Conservation (phyloP, 2,888 invertebrate species). For the Colletes collaris region DNA sequence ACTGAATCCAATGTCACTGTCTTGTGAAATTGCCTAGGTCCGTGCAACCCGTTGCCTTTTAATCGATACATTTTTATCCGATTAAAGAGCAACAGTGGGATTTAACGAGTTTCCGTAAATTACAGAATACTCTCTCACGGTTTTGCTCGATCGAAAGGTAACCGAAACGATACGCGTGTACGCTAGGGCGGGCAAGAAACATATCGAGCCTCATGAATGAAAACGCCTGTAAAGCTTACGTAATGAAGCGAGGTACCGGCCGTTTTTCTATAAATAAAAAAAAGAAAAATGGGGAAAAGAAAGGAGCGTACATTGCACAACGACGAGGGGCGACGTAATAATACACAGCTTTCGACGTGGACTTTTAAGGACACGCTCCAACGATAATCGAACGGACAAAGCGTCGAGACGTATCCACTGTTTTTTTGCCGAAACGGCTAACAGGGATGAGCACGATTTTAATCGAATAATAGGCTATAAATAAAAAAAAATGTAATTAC, state of each 20-base stretch:
- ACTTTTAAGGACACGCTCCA: background rate
- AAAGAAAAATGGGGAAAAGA: background rate
- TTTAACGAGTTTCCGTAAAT: too few species aligned
- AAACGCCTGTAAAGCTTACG: constrained; percentile 5
- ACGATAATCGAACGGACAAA: too few species aligned
- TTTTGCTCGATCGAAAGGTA: background rate
- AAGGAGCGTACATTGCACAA: background rate
- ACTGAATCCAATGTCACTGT: constrained; percentile 60
- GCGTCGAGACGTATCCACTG: too few species aligned
- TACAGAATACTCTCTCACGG: too few species aligned
- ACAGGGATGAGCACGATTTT: too few species aligned
- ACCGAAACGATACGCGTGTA: background rate
- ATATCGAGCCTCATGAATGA: constrained; percentile 15
- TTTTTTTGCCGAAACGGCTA: too few species aligned
- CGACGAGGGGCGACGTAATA: too few species aligned
- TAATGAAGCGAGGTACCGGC: background rate
- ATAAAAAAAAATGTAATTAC: too few species aligned
- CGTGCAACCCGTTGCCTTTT: background rate
- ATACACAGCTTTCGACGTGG: background rate
- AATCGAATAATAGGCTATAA: too few species aligned
- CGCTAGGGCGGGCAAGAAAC: background rate
- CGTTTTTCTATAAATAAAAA: constrained; percentile 1
- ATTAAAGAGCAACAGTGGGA: too few species aligned
- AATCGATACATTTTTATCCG: background rate
- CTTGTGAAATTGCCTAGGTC: constrained; percentile 40